Percentiles rank a stretch among this genome's conserved stretches.
Conservation (phyloP, 2,113 vertebrate genomes). For the Ramphastos sulfuratus region DNA sequence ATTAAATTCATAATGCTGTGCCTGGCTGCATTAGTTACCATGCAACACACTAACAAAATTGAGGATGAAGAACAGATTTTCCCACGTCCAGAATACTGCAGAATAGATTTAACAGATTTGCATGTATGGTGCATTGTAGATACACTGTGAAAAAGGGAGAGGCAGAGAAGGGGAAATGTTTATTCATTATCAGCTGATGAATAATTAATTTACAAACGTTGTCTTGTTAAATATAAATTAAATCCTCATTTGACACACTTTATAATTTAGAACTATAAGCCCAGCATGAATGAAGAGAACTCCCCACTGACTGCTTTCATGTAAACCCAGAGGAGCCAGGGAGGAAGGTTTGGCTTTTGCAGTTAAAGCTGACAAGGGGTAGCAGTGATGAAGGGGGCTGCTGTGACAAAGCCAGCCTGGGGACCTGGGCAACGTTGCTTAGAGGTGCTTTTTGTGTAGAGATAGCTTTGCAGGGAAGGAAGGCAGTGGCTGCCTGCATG, state of each 20-base stretch:
- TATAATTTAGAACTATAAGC: slow-evolving; percentile 34
- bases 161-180: background rate
- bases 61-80: slow-evolving; percentile 27
- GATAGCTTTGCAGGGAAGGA: background rate
- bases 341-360: background rate
- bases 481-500: background rate
- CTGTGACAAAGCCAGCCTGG: background rate
- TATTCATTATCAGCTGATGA: slow-evolving; percentile 61
- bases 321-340: background rate
- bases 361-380: background rate
- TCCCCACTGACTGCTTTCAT: slow-evolving; percentile 27
- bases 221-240: slow-evolving; percentile 69
- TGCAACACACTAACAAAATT: slow-evolving; percentile 37
- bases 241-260: slow-evolving; percentile 65
- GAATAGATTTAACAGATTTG: slow-evolving; percentile 42
- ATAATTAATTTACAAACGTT: slow-evolving; percentile 65
- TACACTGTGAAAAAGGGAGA: background rate
- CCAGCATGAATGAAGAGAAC: slow-evolving; percentile 17
- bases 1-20: slow-evolving; percentile 37
- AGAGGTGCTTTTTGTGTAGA: rapidly evolving
- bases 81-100: slow-evolving; percentile 26
- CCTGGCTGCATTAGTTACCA: slow-evolving; percentile 42
- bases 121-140: slow-evolving; percentile 21
- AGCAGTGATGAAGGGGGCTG: background rate
- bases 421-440: background rate